phyloP scores from a whole-genome alignment of 1,140 invertebrate species.

The Drosophila sucinea region DNA sequence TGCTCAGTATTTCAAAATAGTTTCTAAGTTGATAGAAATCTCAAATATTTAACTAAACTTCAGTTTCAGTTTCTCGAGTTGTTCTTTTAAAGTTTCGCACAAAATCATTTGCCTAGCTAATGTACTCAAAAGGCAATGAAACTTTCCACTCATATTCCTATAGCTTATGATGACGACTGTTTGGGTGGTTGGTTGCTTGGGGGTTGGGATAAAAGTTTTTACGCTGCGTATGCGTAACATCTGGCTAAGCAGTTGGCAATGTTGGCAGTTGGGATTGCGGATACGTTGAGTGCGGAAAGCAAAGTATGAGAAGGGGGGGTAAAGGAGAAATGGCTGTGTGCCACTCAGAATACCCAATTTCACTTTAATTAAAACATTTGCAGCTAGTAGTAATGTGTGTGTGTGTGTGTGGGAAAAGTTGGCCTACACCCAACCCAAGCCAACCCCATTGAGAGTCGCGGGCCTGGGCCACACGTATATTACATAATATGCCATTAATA shows the following conservation, averaged over 20 bases:
- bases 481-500: slow-evolving; percentile 82
- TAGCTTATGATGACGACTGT: slow-evolving; percentile 38
- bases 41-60: neutral
- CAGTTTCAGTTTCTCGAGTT: neutral
- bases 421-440: slow-evolving; percentile 29
- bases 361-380: slow-evolving; percentile 83
- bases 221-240: slow-evolving; percentile 79
- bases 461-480: slow-evolving; percentile 64
- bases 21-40: too few species aligned
- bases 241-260: slow-evolving; percentile 67
- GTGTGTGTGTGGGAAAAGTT: slow-evolving; percentile 49
- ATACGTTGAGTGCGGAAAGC: neutral
- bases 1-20: too few species aligned
- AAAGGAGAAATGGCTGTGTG: slow-evolving; percentile 31
- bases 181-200: neutral
- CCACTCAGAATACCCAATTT: slow-evolving; percentile 81
- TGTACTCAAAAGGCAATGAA: slow-evolving; percentile 40
- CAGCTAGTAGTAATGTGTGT: slow-evolving; percentile 68
- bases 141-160: slow-evolving; percentile 25
- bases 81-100: neutral
- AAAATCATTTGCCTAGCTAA: slow-evolving; percentile 34
- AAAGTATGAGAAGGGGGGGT: neutral
- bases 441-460: slow-evolving; percentile 5
- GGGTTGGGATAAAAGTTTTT: slow-evolving; percentile 64
- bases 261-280: slow-evolving; percentile 61